Conservation (phyloP, 2,888 invertebrate species). For the Dynastes tityus region DNA sequence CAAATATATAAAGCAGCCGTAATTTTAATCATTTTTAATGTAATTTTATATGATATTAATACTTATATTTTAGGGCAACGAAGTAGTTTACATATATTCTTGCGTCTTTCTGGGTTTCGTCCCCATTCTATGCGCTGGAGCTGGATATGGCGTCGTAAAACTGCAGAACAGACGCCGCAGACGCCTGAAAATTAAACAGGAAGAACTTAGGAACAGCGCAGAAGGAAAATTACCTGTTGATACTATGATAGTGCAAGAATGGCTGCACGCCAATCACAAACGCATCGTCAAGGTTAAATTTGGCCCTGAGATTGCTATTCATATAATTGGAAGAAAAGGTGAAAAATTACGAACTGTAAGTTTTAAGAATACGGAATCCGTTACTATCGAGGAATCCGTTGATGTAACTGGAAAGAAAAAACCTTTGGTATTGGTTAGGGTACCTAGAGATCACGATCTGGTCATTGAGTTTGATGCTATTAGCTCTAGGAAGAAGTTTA, state of each 20-base stretch:
- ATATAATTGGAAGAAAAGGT: conserved; percentile 92
- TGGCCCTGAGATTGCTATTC: conserved; percentile 89
- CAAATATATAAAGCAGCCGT: too few species aligned
- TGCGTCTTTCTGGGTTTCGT: conserved; percentile 94
- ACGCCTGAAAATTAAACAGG: conserved; percentile 87
- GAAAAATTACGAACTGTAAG: conserved; percentile 90
- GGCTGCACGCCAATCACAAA: conserved; percentile 94
- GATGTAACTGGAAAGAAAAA: conserved; percentile 82
- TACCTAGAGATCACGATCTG: conserved; percentile 92
- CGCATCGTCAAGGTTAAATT: conserved; percentile 91
- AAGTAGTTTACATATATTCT: conserved; percentile 96
- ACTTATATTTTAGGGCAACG: conserved; percentile 83
- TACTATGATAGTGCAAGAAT: conserved; percentile 94
- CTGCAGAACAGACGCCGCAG: conserved; percentile 89
- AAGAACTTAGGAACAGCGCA: conserved; percentile 72
- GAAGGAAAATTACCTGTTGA: conserved; percentile 83
- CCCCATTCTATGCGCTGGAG: conserved; percentile 92
- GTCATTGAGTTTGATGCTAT: conserved; percentile 92
- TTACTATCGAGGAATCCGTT: conserved; percentile 93
- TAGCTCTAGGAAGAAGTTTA: conserved; percentile 87
- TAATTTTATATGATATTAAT: background rate
- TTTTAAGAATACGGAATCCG: conserved; percentile 82
- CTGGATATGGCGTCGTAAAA: conserved; percentile 94
- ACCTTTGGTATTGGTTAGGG: conserved; percentile 86
- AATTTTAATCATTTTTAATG: background rate